Evolutionary conservation across 1,140 invertebrate species (phyloP).

Genomic region (Lucilia sericata): DNA sequence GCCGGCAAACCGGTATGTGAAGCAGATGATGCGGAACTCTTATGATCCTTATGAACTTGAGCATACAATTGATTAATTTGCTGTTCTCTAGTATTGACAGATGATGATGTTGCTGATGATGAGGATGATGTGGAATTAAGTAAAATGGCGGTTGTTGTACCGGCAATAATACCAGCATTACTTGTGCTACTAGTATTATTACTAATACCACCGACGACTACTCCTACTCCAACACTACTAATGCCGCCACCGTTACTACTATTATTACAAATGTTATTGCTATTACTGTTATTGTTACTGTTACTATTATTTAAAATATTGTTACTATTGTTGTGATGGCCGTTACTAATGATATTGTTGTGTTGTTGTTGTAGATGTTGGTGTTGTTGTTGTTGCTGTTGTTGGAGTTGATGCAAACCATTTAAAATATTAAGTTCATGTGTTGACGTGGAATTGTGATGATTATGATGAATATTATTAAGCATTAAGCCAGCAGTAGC

Average conservation of each 20-base stretch:
- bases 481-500: background rate
- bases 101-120: slow-evolving; percentile 54
- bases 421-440: slow-evolving; percentile 55
- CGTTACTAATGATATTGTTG: slow-evolving; percentile 44
- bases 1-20: slow-evolving; percentile 54
- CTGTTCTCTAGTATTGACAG: slow-evolving; percentile 62
- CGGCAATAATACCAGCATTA: slow-evolving; percentile 29
- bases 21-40: slow-evolving; percentile 56
- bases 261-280: background rate
- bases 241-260: background rate
- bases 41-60: slow-evolving; percentile 67
- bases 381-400: slow-evolving; percentile 53
- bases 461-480: slow-evolving; percentile 2
- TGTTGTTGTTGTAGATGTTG: slow-evolving; percentile 54
- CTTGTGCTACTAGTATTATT: background rate
- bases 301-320: background rate
- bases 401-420: slow-evolving; percentile 59
- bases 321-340: slow-evolving; percentile 46
- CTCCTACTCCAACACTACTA: background rate
- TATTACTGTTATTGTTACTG: background rate
- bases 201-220: slow-evolving; percentile 13
- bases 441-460: slow-evolving; percentile 35
- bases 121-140: slow-evolving; percentile 56
- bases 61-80: slow-evolving; percentile 66
- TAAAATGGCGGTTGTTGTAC: slow-evolving; percentile 61